Evolutionary conservation across 2,113 vertebrate genomes (phyloP).

Genomic region (Mus pahari): DNA sequence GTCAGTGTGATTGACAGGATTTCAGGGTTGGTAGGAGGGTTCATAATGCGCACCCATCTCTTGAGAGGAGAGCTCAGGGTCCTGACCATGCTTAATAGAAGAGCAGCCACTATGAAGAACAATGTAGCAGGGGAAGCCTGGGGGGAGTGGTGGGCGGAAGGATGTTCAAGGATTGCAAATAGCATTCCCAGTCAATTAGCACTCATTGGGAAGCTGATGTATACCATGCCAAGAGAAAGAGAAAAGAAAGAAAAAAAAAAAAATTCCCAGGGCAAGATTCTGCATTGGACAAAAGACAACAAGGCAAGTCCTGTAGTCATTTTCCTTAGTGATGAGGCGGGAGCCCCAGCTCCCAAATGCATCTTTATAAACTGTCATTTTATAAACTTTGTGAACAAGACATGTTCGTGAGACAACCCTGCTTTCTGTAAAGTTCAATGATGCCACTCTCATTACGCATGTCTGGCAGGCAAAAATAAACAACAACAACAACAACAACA

Average conservation of each 20-base stretch:
- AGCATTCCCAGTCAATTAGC: slow-evolving; percentile 83
- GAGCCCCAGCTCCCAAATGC: slow-evolving; percentile 48
- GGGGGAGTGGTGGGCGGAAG: slow-evolving; percentile 36
- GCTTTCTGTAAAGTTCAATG: slow-evolving; percentile 56
- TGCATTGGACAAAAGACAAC: slow-evolving; percentile 65
- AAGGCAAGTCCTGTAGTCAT: slow-evolving; percentile 67
- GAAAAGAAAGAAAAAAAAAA: slow-evolving; percentile 55
- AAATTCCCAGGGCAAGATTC: slow-evolving; percentile 60
- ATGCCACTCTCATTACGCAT: slow-evolving; percentile 63
- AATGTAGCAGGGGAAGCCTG: slow-evolving; percentile 73
- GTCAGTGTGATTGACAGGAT: slow-evolving; percentile 88
- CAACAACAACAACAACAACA: neutral
- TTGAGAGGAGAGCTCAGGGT: slow-evolving; percentile 75
- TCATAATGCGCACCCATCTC: slow-evolving; percentile 82
- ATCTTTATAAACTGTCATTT: neutral
- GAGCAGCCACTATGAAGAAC: slow-evolving; percentile 79
- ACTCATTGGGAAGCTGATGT: slow-evolving; percentile 78
- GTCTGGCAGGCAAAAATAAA: slow-evolving; percentile 64
- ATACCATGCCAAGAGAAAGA: slow-evolving; percentile 52
- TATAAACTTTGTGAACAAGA: neutral
- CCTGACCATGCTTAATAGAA: slow-evolving; percentile 82
- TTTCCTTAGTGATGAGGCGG: slow-evolving; percentile 66
- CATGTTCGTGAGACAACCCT: slow-evolving; percentile 69
- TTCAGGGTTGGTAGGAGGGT: slow-evolving; percentile 81
- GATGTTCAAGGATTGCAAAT: slow-evolving; percentile 79